Evolutionary conservation across 2,888 invertebrate genomes (phyloP).

Genomic region (Meiosimyza platycephala): DNA sequence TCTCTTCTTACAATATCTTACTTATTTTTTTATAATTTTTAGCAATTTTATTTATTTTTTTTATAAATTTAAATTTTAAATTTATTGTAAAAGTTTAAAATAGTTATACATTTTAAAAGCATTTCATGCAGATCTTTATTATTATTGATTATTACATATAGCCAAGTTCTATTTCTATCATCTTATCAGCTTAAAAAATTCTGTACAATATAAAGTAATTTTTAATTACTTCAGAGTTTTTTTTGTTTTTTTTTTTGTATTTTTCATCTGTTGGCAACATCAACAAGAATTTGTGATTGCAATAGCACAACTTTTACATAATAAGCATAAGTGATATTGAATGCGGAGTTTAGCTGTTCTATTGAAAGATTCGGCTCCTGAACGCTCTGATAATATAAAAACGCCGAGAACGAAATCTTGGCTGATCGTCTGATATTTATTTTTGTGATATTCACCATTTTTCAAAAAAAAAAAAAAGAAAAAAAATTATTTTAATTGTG

Average conservation of each 20-base stretch:
- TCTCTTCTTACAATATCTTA: conserved; percentile 29
- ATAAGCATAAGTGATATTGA: too few species aligned
- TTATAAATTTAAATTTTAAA: not conserved
- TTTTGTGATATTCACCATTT: too few species aligned
- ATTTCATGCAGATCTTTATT: conserved; percentile 51
- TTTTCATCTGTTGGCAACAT: not conserved
- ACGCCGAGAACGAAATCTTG: too few species aligned
- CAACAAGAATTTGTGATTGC: not conserved
- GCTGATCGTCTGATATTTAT: too few species aligned
- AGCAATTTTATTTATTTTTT: too few species aligned
- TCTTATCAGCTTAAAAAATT: conserved; percentile 20
- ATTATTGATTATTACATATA: conserved; percentile 3
- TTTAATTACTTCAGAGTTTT: not conserved
- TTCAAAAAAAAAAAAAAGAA: too few species aligned
- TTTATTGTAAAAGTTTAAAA: conserved; percentile 34
- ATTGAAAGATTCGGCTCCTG: too few species aligned
- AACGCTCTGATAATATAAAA: too few species aligned
- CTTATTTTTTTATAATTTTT: not conserved
- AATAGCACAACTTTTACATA: too few species aligned
- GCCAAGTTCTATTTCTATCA: conserved; percentile 1
- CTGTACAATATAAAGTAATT: conserved; percentile 25
- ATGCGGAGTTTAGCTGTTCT: too few species aligned
- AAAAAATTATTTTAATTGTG: too few species aligned
- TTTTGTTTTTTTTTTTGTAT: too few species aligned
- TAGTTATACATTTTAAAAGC: conserved; percentile 46